phyloP scores from a whole-genome alignment of 1,140 invertebrate species.

The Ephestia elutella region DNA sequence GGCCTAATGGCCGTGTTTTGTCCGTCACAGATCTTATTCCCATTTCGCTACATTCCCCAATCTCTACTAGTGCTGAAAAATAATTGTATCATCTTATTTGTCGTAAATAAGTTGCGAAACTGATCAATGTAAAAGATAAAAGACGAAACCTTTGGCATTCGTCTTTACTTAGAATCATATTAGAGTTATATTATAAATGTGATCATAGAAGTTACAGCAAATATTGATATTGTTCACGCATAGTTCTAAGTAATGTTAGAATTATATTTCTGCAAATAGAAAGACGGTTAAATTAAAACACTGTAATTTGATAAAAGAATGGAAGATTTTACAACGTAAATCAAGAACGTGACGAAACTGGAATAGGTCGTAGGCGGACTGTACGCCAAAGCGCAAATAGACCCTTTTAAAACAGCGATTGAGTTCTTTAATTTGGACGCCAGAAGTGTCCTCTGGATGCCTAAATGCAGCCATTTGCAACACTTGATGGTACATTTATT shows the following conservation, averaged over 20 bases:
- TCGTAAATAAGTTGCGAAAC: too few species aligned
- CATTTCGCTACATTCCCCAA: not conserved
- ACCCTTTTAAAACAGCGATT: constrained; percentile 1
- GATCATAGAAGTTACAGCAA: too few species aligned
- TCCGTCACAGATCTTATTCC: not conserved
- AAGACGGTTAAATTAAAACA: too few species aligned
- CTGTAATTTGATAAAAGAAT: not conserved
- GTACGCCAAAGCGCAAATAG: not conserved
- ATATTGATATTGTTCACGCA: too few species aligned
- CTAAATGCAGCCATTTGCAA: not conserved
- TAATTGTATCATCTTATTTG: too few species aligned
- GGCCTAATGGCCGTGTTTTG: not conserved
- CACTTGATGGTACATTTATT: not conserved
- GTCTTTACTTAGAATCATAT: too few species aligned
- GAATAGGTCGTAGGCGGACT: not conserved
- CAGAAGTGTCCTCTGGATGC: not conserved
- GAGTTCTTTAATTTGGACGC: constrained; percentile 1
- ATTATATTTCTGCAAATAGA: too few species aligned
- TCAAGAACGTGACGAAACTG: not conserved
- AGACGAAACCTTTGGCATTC: too few species aligned
- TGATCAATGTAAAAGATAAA: too few species aligned
- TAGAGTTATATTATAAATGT: too few species aligned
- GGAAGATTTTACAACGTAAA: not conserved
- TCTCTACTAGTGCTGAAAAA: too few species aligned
- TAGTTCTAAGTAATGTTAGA: too few species aligned